Evolutionary conservation across 2,797 vertebrate genomes (phyloP), one percentile per base, ranked within the genome.

Genomic region (Poecile montanus): DNA sequence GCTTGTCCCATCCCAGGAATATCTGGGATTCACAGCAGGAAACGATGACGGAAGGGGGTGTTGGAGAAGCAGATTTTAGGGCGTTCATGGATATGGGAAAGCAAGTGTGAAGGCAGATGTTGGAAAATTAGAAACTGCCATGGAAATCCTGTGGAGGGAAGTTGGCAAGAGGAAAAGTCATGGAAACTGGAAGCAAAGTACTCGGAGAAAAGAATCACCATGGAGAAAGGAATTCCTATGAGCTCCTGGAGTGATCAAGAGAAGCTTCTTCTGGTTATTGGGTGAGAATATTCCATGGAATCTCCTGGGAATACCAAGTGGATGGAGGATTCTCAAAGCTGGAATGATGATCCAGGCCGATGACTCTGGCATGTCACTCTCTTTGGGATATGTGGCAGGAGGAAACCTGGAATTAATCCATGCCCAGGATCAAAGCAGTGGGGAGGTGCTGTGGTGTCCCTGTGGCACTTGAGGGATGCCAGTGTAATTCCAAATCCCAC

Each of bases 301-400:
- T 66, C 7, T 6, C 42, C 19, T 16, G 53, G 58, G 60, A 68
- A 51, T 42, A 26, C 7, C 16, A 12, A 47, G 16, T 10, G 73
- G 29, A 34, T n/a, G 11, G 82, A 22, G n/a, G 62, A 19, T 8
- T 29, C 44, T 65, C 25, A 16, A 23, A 53, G 74, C 53, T 73
- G 85, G 71, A 85, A 51, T 8, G 40, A 26, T 36, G 42, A 40
- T 32, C 20, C 8, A 38, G 50, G 29, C 44, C 3, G 13, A 0
- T 2, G 11, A 2, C 23, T 65, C 40, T 2, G 4, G 48, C 30
- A 1, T 23, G n/a, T 47, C 4, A 0, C 7, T 53, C 6, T 18
- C 58, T 51, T 6, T 1, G 3, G 65, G 88, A 68, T 50, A 18
- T 2, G 27, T 16, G 4, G 34, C 76, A 11, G 42, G 42, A 77